These are phyloP conservation scores for Lepilemur septentrionalis DNA, from an alignment of 2,797 vertebrate species.

Conservation along the genomic window DNA sequence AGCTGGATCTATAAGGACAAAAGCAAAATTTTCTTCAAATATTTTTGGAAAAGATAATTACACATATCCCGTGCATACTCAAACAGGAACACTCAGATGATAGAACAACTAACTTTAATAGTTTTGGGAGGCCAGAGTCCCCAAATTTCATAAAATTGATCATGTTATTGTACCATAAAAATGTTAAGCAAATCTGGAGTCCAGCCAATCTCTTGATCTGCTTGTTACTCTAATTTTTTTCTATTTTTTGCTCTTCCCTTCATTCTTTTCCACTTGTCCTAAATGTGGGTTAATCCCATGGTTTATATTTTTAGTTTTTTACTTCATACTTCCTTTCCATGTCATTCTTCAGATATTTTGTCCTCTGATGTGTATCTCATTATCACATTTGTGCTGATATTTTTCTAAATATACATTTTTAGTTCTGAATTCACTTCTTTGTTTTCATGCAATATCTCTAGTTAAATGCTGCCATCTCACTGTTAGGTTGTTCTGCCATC, in stretches of 20 bases:
- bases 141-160: neutral
- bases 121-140: neutral
- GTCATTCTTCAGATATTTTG: neutral
- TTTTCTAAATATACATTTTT: neutral
- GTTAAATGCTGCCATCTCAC: neutral
- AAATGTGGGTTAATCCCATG: neutral
- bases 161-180: neutral
- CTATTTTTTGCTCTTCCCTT: neutral
- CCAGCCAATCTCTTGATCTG: neutral
- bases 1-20: neutral
- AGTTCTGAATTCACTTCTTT: neutral
- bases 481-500: neutral
- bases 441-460: neutral
- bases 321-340: neutral
- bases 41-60: neutral
- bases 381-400: neutral
- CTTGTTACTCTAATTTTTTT: neutral
- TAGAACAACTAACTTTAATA: neutral
- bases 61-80: neutral
- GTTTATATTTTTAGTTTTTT: neutral
- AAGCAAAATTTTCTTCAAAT: neutral
- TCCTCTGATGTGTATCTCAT: neutral
- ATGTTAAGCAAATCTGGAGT: neutral
- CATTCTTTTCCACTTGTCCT: neutral
- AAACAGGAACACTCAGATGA: neutral